Base-by-base conservation (phyloP, 2,797 vertebrate genomes). In the Sandelia bainsii region DNA sequence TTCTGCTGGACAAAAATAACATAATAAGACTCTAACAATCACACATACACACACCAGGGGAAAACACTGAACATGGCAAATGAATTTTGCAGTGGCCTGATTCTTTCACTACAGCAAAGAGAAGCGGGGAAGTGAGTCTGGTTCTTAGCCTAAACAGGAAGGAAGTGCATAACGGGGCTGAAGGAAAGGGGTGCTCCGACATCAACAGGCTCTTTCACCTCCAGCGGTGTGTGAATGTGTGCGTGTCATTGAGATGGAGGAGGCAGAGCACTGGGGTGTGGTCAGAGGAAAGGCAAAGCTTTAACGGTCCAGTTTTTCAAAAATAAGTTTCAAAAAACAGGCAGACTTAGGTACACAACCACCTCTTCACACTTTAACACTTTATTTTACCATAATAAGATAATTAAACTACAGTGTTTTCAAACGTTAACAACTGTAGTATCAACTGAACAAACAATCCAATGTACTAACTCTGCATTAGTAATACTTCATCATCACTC, bases 191-290 rank as follows among this genome's bases (percentile, higher is more conserved):
- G 72, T 22, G 19, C 84, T 76, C 76, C 75, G 62, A 76, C 79
- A 93, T 90, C 83, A 95, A 94, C 85, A 87, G 89, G 77, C 81
- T 90, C 90, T 87, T 94, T 94, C 91, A 93, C 81, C 83, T 93
- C 84, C 75, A 82, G 88, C 91, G 85, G 86, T 94, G 88, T 72
- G 59, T 50, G 62, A 66, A 79, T 66, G 83, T 80, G 80, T 74
- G 68, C 49, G 67, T 72, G 65, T 74, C 52, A 80, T 42, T 59
- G 60, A 76, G 69, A 76, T 56, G 77, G 72, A 86, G 79, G 77
- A 88, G 87, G 83, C 46, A 71, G 57, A 75, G 77, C 37, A 11
- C 45, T 64, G 81, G 83, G 89, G 87, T 87, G 88, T 85, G 84
- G 87, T 84, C 67, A 83, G 72, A 68, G 79, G 58, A 69, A 79